phyloP scores from a whole-genome alignment of 2,797 vertebrate genomes.

The Acrossocheilus fasciatus region DNA sequence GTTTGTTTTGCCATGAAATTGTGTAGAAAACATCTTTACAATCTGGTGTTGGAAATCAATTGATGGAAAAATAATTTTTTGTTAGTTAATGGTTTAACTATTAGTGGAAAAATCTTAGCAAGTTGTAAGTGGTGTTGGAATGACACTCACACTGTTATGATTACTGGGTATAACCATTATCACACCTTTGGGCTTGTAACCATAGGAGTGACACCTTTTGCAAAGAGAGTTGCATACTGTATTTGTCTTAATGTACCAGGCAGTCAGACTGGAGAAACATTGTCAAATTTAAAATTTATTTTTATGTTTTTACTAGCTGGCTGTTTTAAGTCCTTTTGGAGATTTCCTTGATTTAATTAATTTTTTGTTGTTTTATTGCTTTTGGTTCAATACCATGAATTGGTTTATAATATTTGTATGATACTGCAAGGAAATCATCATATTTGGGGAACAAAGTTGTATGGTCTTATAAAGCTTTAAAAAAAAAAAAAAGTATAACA shows the following conservation, averaged over 20 bases:
- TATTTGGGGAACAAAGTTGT: neutral
- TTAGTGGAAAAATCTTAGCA: neutral
- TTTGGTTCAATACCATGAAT: neutral
- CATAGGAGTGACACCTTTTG: slow-evolving; percentile 48
- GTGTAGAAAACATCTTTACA: neutral
- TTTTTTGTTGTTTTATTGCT: neutral
- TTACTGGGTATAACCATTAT: slow-evolving; percentile 52
- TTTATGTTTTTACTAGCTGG: neutral
- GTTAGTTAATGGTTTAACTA: slow-evolving; percentile 1
- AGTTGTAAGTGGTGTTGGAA: neutral
- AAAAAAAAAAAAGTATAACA: neutral
- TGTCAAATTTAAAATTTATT: neutral
- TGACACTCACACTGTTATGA: slow-evolving; percentile 44
- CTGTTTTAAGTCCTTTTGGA: neutral
- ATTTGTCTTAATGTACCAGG: neutral
- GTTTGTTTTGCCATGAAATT: slow-evolving; percentile 32
- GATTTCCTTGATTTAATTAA: neutral
- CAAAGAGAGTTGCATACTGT: neutral
- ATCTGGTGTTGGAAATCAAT: neutral
- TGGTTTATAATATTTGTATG: neutral
- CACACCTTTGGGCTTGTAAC: slow-evolving; percentile 63
- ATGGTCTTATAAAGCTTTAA: neutral
- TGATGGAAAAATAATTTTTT: neutral
- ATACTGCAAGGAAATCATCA: neutral
- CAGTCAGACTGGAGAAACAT: neutral